These are phyloP conservation scores for Apus apus DNA, from an alignment of 2,113 vertebrate genomes.

Conservation along the genomic window DNA sequence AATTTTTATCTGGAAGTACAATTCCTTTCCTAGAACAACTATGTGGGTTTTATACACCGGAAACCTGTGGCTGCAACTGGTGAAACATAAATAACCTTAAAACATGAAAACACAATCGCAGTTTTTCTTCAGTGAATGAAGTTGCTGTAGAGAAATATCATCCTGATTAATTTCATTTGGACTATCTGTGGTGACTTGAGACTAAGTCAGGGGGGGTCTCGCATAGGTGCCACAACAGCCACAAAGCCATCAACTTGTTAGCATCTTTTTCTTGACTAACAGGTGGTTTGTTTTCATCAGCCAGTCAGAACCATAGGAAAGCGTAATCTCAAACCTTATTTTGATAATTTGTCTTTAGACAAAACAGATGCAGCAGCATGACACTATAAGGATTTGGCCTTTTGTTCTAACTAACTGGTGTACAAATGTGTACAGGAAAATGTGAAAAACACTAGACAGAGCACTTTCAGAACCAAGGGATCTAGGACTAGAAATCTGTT, in stretches of 20 bases:
- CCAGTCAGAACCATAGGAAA: neutral
- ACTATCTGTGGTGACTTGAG: neutral
- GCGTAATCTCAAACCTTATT: neutral
- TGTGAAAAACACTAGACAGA: neutral
- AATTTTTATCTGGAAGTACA: neutral
- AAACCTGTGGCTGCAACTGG: neutral
- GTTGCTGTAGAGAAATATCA: neutral
- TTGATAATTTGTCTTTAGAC: neutral
- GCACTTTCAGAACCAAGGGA: neutral
- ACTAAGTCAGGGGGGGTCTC: neutral
- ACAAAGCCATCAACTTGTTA: neutral
- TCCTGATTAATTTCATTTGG: neutral
- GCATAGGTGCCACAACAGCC: neutral
- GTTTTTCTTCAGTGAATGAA: neutral
- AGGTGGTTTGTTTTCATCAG: neutral
- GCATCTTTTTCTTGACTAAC: neutral
- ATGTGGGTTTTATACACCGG: neutral
- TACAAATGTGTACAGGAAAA: neutral
- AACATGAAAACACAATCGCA: neutral
- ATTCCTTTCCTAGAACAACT: neutral
- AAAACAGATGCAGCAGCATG: neutral
- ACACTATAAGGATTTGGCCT: neutral
- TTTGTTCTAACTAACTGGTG: neutral
- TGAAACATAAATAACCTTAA: neutral
- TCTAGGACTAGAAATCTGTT: neutral